Conservation (phyloP, 2,888 invertebrate genomes). For the Carabus problematicus region DNA sequence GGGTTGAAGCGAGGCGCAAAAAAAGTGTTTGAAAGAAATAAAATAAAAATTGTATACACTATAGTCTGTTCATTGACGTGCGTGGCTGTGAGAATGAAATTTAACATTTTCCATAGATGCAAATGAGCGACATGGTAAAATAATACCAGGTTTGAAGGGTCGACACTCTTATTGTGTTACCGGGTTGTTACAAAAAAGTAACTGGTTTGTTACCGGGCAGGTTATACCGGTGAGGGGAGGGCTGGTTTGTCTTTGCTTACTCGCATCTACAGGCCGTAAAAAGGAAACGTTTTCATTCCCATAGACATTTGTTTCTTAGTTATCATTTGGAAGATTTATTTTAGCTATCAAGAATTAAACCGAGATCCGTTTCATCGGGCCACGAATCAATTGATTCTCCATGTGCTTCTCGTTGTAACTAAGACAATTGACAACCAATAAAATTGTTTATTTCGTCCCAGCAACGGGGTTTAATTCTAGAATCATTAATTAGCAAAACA, state of each 20-base stretch:
- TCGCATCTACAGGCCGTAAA: constrained; percentile 3
- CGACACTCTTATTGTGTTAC: constrained; percentile 23
- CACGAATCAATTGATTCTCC: no score
- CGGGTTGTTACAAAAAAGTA: constrained; percentile 30
- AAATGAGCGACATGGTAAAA: constrained; percentile 34
- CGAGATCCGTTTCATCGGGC: no score
- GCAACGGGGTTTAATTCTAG: no score
- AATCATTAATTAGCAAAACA: no score
- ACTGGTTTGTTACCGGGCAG: constrained; percentile 13
- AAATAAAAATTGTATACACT: constrained; percentile 48
- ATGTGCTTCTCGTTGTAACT: no score
- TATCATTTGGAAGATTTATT: no score
- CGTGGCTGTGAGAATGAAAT: constrained; percentile 4
- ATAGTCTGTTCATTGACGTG: neutral
- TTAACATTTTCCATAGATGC: constrained; percentile 37
- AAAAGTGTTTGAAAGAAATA: constrained; percentile 47
- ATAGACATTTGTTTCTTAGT: neutral
- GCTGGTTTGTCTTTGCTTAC: constrained; percentile 35
- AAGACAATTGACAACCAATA: no score
- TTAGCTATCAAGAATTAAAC: no score
- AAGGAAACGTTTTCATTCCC: no score
- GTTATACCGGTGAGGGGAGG: constrained; percentile 12
- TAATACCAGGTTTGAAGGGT: constrained; percentile 32
- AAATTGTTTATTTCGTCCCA: no score
- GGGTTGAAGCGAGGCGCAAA: constrained; percentile 45